phyloP scores from a whole-genome alignment of 1,140 invertebrate species.

The Microplitis demolitor region DNA sequence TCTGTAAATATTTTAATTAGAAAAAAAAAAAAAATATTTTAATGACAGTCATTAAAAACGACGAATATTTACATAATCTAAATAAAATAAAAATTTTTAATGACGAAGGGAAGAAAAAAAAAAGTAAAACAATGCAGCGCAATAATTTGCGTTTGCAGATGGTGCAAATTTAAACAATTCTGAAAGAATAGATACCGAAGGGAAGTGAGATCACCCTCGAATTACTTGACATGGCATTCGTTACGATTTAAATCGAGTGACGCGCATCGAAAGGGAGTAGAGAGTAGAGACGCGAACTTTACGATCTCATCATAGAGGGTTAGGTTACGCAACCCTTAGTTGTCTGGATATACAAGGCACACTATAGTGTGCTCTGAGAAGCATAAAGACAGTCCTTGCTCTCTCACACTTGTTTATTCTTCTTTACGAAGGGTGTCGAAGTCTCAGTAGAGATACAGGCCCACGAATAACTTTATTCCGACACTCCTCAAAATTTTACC shows the following conservation, averaged over 20 bases:
- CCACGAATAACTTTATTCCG: constrained; percentile 11
- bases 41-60: no score
- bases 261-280: neutral
- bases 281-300: constrained; percentile 11
- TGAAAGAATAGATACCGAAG: neutral
- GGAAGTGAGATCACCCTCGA: constrained; percentile 9
- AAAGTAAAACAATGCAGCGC: no score
- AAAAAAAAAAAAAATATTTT: no score
- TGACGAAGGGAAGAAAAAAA: no score
- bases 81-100: no score
- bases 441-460: constrained; percentile 5
- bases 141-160: no score
- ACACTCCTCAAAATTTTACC: neutral
- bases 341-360: neutral
- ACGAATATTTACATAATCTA: no score
- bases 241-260: constrained; percentile 27
- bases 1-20: no score
- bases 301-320: constrained; percentile 9
- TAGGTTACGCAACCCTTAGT: neutral
- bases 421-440: constrained; percentile 5
- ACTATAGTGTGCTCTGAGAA: neutral
- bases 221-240: constrained; percentile 18
- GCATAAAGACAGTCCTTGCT: neutral
- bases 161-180: neutral
- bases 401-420: neutral